Evolutionary conservation across 2,888 invertebrate species (phyloP).

Genomic region (Hydraecia micacea): DNA sequence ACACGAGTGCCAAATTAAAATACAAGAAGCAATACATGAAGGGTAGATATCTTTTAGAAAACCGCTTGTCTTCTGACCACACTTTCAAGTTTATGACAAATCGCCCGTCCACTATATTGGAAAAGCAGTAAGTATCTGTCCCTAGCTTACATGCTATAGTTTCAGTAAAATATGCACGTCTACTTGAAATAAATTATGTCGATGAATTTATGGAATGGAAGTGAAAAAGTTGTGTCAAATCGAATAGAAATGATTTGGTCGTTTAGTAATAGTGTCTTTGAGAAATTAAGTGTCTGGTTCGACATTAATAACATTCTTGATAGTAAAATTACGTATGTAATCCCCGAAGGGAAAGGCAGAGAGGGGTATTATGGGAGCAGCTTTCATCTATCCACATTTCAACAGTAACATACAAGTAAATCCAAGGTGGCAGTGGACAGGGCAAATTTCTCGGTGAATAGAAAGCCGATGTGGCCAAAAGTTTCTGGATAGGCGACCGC

Average conservation of each 20-base stretch:
- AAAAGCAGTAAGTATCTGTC: neutral
- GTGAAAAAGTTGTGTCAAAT: neutral
- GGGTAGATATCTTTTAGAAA: neutral
- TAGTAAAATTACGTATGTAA: no score
- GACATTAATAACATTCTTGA: neutral
- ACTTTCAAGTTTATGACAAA: constrained; percentile 13
- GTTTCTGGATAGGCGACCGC: no score
- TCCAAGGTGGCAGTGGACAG: no score
- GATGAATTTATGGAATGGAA: neutral
- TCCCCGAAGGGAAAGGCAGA: no score
- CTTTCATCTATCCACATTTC: no score
- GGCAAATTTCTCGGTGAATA: no score
- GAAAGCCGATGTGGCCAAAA: no score
- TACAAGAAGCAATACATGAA: neutral
- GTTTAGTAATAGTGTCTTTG: neutral
- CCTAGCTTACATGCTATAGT: neutral
- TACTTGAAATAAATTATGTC: constrained; percentile 14
- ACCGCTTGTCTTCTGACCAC: neutral
- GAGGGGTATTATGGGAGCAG: no score
- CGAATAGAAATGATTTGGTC: neutral
- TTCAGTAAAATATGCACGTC: constrained; percentile 18
- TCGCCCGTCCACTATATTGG: neutral
- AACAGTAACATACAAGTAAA: no score
- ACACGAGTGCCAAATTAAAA: neutral
- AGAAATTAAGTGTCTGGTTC: neutral